Base-by-base conservation (phyloP, 2,888 invertebrate genomes). In the Diaphora mendica region DNA sequence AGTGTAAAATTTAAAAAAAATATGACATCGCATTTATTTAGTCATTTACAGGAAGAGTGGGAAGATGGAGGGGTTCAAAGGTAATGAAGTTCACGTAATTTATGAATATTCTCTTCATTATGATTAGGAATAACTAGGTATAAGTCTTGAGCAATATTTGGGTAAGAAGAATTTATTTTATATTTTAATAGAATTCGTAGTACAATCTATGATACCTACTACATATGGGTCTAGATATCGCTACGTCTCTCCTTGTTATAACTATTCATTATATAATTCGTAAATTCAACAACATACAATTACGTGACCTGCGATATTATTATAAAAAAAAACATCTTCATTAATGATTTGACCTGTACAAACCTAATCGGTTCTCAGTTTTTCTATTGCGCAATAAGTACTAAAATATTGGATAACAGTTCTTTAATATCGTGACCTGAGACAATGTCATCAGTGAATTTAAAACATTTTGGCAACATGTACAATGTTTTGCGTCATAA, bases 401-500 rank as follows among this genome's bases (percentile, higher is more conserved):
- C 30, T 11, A 44, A 44, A 26, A 42, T n/a, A 66, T 66, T 42
- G 13, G 26, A 66, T 44, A 44, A 66, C 66, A n/a, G 26, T n/a
- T 55, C 11, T 9, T 55, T n/a, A 23, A 17, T 26, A 66, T 44
- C 42, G 26, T 20, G 66, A 44, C 66, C 42, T 20, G 1, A 26
- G 26, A 42, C 66, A 66, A 44, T 39, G 35, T 55, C 55, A 59
- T 55, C 33, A 55, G 51, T 59, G 59, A 59, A 39, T 55, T 69
- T 17, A 30, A 69, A 69, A 64, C 11, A 71, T 48, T 42, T n/a
- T 65, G n/a, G 48, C 13, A n/a, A 51, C 39, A 62, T 35, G 26
- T 62, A 35, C 44, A 48, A 68, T 26, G 44, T 48, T 68, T 68
- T 33, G 59, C 15, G 26, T 35, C 26, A 59, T 71, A 67, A 66